Percentiles rank a stretch among this genome's conserved stretches.
Evolutionary conservation across 2,113 vertebrate genomes (phyloP).

Genomic region (Oncorhynchus masou): DNA sequence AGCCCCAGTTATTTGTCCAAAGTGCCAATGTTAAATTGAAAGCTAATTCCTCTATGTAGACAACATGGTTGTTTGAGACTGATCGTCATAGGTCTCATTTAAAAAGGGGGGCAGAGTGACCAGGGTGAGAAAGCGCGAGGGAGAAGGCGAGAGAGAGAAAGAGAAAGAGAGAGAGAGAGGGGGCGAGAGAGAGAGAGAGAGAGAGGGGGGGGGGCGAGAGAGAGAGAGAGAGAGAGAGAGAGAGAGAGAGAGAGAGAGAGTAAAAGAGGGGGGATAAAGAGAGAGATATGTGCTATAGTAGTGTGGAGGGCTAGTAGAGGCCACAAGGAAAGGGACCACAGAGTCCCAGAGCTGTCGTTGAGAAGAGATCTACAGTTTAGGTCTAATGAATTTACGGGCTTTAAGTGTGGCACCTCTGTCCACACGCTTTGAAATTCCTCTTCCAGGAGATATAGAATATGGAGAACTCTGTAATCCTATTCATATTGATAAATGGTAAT

Average conservation of each 20-base stretch:
- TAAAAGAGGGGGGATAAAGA: background rate
- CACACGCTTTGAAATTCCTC: conserved; percentile 34
- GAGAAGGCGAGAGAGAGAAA: background rate
- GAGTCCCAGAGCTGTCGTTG: conserved; percentile 5
- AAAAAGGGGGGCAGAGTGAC: background rate
- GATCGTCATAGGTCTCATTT: conserved; percentile 2
- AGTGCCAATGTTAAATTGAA: conserved; percentile 47
- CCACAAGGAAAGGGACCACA: background rate
- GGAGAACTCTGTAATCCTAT: conserved; percentile 37
- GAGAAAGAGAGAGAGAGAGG: background rate
- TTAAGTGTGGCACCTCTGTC: conserved; percentile 29
- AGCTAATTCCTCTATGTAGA: conserved; percentile 41
- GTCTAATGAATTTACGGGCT: conserved; percentile 39
- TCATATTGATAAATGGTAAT: conserved; percentile 48
- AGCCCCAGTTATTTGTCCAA: conserved; percentile 39
- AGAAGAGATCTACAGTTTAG: conserved; percentile 35
- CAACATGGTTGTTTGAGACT: conserved; percentile 29
- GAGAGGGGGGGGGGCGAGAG: background rate
- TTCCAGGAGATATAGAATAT: conserved; percentile 22
- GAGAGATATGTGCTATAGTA: background rate
- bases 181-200: background rate
- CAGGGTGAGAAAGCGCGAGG: background rate
- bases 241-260: background rate
- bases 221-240: background rate
- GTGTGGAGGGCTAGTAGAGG: background rate